Conservation (phyloP, 53 echinoderm and acorn worm genomes). For the Mesocentrotus franciscanus region DNA sequence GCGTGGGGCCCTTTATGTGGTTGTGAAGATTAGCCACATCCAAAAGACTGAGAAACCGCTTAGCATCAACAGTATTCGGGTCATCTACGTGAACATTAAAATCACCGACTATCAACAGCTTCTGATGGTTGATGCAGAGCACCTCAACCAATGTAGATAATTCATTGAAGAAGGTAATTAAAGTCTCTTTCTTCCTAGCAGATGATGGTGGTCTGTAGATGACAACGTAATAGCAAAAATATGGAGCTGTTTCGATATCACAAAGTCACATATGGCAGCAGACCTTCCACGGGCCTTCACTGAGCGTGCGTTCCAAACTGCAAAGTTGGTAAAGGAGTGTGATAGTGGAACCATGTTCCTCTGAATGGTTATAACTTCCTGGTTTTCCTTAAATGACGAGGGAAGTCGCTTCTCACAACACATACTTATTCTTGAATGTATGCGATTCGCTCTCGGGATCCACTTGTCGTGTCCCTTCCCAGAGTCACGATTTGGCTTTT, state of each 20-base stretch:
- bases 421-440: background rate
- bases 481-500: background rate
- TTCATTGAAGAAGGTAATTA: background rate
- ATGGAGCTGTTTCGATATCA: conserved; percentile 7
- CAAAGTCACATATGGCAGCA: conserved; percentile 54
- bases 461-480: background rate
- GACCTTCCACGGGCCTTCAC: conserved; percentile 26
- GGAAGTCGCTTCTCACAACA: background rate
- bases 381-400: background rate
- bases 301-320: background rate
- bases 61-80: background rate
- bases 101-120: background rate
- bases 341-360: background rate
- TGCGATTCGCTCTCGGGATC: background rate
- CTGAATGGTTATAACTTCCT: background rate
- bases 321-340: background rate
- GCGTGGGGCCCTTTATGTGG: conserved; percentile 11
- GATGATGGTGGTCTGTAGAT: conserved; percentile 64
- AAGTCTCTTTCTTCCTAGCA: conserved; percentile 32
- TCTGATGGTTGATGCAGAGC: background rate
- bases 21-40: background rate
- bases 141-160: background rate
- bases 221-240: conserved; percentile 45
- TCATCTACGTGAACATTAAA: too few species aligned
- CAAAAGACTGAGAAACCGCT: background rate